Base-by-base conservation (phyloP, 2,113 vertebrate species). In the Paradoxurus hermaphroditus region DNA sequence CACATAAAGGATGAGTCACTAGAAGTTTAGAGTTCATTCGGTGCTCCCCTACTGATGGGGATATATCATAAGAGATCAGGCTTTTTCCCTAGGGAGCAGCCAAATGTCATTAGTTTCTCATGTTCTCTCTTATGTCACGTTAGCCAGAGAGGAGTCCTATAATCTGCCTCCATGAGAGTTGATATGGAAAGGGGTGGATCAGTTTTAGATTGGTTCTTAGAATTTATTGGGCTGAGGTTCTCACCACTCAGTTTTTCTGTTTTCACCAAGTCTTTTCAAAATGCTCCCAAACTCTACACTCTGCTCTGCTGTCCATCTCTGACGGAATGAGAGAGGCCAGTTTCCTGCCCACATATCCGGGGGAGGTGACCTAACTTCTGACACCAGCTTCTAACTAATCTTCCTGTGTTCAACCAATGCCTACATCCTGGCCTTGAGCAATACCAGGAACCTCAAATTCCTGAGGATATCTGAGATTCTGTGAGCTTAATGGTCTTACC, bases 281-380 rank as follows among this genome's bases (percentile, higher is more conserved):
- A 19, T 2, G 1, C 11, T 91, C 5, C 6, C 34, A 5, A 2
- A 44, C 34, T 44, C 1, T 7, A 4, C 16, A 1, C 4, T 70
- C 51, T 65, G 9, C 3, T 83, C 12, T 82, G 19, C 34, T 9
- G 86, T 36, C 16, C 4, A 1, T 29, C 36, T 63, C 21, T 70
- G 41, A 70, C 11, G 13, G 34, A 81, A 73, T 21, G 2, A 73
- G 2, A 18, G 18, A 72, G 49, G 18, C 29, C 11, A 29, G 4
- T 65, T 14, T 79, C 8, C 46, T 79, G 10, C 5, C 3, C 68
- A 5, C 9, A n/a, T 16, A 46, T 41, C 41, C 11, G 1, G 14
- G 56, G 81, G 9, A 36, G 3, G 14, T 6, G 0, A 31, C 1
- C 3, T 21, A 27, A 73, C 1, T 34, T 23, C 14, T 36, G 16